Evolutionary conservation across 2,113 vertebrate species (phyloP), one percentile per base, ranked within the genome.

Genomic region (Heterotis niloticus): DNA sequence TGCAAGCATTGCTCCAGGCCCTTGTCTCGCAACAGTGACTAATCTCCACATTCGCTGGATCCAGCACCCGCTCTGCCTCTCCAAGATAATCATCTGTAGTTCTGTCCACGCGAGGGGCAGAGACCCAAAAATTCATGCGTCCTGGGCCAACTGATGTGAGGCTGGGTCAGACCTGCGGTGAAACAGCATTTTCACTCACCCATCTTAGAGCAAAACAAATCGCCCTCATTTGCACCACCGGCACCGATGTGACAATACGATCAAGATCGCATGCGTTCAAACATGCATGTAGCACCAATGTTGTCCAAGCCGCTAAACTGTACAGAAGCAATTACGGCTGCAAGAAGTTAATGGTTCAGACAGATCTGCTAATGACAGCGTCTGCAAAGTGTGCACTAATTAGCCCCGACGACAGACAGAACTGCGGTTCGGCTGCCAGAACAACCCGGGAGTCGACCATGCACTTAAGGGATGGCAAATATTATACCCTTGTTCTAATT

Each of bases 321-420:
- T 82, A 79, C 59, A 28, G 81, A 76, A 78, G 9, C 86, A 88
- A 89, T 89, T 89, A 82, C 57, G 5, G 24, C 18, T 44, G 78
- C 60, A 81, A 82, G 65, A 81, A 84, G 81, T 81, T 88, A 87
- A 91, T 85, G 83, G 85, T 75, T 78, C 75, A 82, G 79, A 83
- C 82, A 83, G 82, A 82, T 83, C 71, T 80, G 68, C 85, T 90
- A 90, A 91, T 86, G 87, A 88, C 81, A 78, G 79, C 79, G 83
- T 86, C 80, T 81, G 82, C 78, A 80, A 64, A 77, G 76, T 62
- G 62, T 64, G 68, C 74, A 75, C 76, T 89, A 88, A 91, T 90
- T 87, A 88, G 74, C 18, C 72, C 69, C 85, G 83, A 85, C 81
- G 86, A 84, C 85, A 82, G 65, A 79, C 82, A 80, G 73, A 76